These are phyloP conservation scores for Apamea crenata DNA, from an alignment of 2,888 invertebrate genomes.

Conservation along the genomic window DNA sequence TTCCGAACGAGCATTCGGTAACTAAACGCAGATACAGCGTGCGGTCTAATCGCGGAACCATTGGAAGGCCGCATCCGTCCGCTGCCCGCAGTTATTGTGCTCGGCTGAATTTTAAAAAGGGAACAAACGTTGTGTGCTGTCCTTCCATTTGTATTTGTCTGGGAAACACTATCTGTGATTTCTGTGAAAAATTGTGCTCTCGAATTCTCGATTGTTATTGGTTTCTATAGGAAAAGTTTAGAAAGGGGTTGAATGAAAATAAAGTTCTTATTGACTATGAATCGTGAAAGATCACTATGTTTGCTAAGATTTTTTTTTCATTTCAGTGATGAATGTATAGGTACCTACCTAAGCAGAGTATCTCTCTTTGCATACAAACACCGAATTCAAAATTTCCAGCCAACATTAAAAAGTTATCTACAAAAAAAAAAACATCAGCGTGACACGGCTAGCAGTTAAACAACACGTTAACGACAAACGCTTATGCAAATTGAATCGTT, in stretches of 20 bases:
- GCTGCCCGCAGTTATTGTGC: constrained; percentile 66
- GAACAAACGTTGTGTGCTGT: constrained; percentile 56
- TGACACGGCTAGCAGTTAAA: constrained; percentile 49
- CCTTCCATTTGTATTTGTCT: constrained; percentile 41
- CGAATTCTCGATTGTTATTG: constrained; percentile 5
- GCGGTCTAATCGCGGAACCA: constrained; percentile 71
- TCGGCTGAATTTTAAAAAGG: constrained; percentile 72
- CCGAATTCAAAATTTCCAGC: neutral
- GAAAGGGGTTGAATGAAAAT: neutral
- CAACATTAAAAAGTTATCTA: constrained; percentile 17
- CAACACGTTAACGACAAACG: constrained; percentile 75
- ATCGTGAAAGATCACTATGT: neutral
- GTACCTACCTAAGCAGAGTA: neutral
- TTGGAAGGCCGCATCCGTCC: constrained; percentile 67
- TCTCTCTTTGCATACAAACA: neutral
- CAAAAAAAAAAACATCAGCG: constrained; percentile 20
- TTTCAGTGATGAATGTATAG: neutral
- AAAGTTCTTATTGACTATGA: neutral
- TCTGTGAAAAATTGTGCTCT: constrained; percentile 18
- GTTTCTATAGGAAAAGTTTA: neutral
- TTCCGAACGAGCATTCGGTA: constrained; percentile 43
- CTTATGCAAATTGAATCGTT: constrained; percentile 84
- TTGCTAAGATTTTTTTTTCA: neutral
- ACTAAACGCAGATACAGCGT: constrained; percentile 56
- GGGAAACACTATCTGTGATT: constrained; percentile 27